A percentile compares a stretch with the other conserved stretches of the same genome.
These are phyloP conservation scores for Lepidothrix coronata DNA, from an alignment of 2,113 vertebrate genomes.

Conservation along the genomic window DNA sequence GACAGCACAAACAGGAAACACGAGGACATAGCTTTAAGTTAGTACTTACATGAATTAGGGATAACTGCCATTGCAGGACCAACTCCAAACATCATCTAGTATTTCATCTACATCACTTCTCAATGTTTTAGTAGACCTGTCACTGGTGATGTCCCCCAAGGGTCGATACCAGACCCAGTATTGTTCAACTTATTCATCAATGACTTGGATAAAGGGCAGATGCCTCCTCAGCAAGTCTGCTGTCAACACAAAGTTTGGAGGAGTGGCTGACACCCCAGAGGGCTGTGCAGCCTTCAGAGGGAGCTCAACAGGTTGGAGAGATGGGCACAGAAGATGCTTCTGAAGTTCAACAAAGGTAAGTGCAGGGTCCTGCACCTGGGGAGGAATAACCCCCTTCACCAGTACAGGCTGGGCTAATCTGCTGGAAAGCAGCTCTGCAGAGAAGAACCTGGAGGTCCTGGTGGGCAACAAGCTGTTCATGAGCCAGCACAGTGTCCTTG, in stretches of 20 bases:
- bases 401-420: background rate
- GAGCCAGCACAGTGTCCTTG: background rate
- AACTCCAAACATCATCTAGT: background rate
- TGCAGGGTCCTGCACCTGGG: background rate
- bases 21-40: background rate
- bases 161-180: background rate
- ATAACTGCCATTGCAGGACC: background rate
- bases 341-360: background rate
- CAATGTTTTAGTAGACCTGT: background rate
- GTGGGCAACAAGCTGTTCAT: background rate
- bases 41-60: background rate
- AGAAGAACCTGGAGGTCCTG: background rate
- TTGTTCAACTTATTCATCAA: background rate
- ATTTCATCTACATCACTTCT: background rate
- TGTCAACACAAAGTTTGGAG: background rate
- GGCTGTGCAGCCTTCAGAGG: background rate
- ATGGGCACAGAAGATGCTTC: background rate
- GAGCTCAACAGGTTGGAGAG: background rate
- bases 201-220: background rate
- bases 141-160: background rate
- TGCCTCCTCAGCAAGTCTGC: background rate
- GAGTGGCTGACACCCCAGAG: background rate
- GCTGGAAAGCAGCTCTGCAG: background rate
- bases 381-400: background rate
- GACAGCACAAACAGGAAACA: background rate